Evolutionary conservation across 2,113 vertebrate species (phyloP).

Genomic region (Cichladusa arquata): DNA sequence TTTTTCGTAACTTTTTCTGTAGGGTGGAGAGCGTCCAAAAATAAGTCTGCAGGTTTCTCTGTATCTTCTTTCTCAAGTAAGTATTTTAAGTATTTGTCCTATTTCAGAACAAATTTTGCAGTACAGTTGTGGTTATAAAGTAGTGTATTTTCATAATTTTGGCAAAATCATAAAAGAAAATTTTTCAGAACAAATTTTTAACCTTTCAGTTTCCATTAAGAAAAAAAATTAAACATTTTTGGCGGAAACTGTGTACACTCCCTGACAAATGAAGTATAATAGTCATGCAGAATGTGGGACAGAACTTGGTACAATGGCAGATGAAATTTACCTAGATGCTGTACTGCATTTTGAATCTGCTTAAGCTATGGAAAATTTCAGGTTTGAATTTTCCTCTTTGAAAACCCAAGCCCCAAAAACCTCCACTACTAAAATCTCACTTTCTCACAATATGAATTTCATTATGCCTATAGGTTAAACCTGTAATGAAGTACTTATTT

Average conservation of each 20-base stretch:
- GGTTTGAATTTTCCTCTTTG: neutral
- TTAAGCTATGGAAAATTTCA: neutral
- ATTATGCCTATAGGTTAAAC: neutral
- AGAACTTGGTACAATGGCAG: neutral
- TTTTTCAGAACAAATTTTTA: neutral
- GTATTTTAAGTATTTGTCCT: constrained; percentile 1
- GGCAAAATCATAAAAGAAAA: neutral
- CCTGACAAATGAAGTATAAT: neutral
- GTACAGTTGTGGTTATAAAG: neutral
- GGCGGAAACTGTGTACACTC: accelerated
- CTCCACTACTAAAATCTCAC: neutral
- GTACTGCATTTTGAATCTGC: neutral
- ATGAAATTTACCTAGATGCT: neutral
- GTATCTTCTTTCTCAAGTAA: constrained; percentile 96
- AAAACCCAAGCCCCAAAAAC: neutral
- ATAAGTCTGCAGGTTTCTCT: constrained; percentile 96
- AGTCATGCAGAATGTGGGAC: neutral
- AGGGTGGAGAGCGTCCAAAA: constrained; percentile 90
- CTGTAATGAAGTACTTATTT: neutral
- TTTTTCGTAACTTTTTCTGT: neutral
- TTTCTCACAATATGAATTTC: neutral
- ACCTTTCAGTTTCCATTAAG: neutral
- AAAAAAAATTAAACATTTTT: neutral
- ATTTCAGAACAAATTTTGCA: neutral
- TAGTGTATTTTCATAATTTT: neutral